A percentile compares a stretch with the other conserved stretches of the same genome.
Evolutionary conservation across 2,113 vertebrate species (phyloP).

Genomic region (rat (Rattus norvegicus)): DNA sequence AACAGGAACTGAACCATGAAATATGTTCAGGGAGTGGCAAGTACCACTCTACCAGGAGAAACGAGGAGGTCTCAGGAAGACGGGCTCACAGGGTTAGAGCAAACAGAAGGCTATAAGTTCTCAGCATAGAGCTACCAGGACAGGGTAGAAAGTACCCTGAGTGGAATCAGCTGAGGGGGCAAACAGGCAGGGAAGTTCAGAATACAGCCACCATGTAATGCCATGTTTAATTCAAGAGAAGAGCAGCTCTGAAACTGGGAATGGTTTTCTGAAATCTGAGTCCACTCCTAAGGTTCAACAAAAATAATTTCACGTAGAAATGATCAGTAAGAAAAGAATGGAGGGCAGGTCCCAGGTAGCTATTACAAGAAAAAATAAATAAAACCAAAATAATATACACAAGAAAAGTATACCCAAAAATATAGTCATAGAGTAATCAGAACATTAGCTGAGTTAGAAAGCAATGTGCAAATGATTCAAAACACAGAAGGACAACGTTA

Average conservation of each 20-base stretch:
- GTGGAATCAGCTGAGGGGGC: neutral
- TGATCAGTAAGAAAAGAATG: neutral
- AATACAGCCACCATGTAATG: neutral
- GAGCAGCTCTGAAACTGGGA: neutral
- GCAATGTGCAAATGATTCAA: neutral
- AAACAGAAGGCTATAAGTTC: neutral
- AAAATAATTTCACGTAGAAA: constrained; percentile 32
- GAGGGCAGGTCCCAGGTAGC: neutral
- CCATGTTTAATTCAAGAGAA: neutral
- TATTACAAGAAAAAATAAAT: neutral
- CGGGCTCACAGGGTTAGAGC: too few relatives aligned
- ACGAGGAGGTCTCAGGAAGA: neutral
- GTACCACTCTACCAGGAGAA: neutral
- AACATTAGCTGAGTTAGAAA: constrained; percentile 14
- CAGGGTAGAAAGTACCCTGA: neutral
- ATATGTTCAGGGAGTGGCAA: neutral
- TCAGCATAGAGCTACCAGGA: neutral
- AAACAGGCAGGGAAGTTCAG: neutral
- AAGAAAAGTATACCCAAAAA: constrained; percentile 3
- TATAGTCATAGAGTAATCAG: neutral
- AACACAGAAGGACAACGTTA: neutral
- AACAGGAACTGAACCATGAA: neutral
- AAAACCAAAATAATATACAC: neutral
- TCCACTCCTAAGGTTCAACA: neutral
- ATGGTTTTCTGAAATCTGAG: neutral